Evolutionary conservation across 2,888 invertebrate species (phyloP).

Genomic region (Cryptocheilus praepositus): DNA sequence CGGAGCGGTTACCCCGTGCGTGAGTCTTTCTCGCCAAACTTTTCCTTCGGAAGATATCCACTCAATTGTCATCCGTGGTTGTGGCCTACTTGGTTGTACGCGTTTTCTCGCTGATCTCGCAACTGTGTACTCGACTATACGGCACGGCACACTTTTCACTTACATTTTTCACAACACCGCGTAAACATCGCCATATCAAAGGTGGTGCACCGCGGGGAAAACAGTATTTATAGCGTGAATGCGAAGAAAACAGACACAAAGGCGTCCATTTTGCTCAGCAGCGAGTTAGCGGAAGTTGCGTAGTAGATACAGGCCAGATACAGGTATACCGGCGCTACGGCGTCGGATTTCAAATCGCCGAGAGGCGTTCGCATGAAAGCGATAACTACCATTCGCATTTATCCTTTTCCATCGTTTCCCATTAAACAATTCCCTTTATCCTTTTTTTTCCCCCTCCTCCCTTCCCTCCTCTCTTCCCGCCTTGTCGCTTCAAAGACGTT

Average conservation of each 20-base stretch:
- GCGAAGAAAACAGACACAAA: constrained; percentile 75
- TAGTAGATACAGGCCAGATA: constrained; percentile 66
- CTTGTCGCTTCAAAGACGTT: too few relatives aligned
- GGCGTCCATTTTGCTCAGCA: constrained; percentile 75
- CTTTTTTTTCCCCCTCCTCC: too few relatives aligned
- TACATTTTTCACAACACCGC: constrained; percentile 53
- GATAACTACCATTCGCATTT: constrained; percentile 13
- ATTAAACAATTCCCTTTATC: not conserved
- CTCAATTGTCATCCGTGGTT: constrained; percentile 72
- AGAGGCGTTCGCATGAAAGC: constrained; percentile 41
- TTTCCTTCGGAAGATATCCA: constrained; percentile 55
- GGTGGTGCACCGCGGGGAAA: constrained; percentile 60
- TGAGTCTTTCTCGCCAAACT: constrained; percentile 33
- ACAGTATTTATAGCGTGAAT: constrained; percentile 72
- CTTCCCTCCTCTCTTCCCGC: too few relatives aligned
- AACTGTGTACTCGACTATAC: constrained; percentile 37
- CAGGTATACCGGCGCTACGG: constrained; percentile 57
- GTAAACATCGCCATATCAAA: constrained; percentile 63
- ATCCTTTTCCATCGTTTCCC: not conserved
- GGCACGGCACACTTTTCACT: constrained; percentile 54
- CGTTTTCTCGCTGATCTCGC: constrained; percentile 54
- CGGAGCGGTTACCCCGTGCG: constrained; percentile 22
- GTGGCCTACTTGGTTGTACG: constrained; percentile 72
- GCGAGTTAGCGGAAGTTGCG: constrained; percentile 73
- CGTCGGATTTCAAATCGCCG: constrained; percentile 53